Conservation (phyloP, 2,797 vertebrate species). For the Phataginus tricuspis region DNA sequence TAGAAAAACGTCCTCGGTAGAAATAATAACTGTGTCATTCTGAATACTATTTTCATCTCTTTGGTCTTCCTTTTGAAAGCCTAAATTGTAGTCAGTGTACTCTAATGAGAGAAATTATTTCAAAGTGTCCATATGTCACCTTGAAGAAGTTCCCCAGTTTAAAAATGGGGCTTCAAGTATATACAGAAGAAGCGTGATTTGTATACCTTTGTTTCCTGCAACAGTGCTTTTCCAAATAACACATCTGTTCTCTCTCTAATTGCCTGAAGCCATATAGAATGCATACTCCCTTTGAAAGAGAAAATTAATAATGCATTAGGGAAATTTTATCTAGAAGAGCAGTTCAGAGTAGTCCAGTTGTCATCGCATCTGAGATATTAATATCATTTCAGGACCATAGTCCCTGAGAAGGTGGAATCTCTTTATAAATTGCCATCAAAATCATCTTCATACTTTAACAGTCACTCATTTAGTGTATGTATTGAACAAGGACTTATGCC, state of each 20-base stretch:
- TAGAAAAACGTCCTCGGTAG: neutral
- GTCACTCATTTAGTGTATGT: neutral
- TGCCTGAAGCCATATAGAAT: neutral
- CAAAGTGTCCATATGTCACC: constrained; percentile 1
- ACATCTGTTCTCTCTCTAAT: constrained; percentile 5
- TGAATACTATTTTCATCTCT: neutral
- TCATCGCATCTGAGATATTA: constrained; percentile 33
- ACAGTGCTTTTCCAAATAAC: neutral
- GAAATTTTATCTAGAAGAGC: neutral
- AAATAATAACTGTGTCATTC: neutral
- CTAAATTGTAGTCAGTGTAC: neutral
- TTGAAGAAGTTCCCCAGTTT: constrained; percentile 44
- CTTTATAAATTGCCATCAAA: neutral
- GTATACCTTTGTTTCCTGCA: neutral
- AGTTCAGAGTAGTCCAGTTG: neutral
- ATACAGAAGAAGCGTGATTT: constrained; percentile 1
- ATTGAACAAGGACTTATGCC: neutral
- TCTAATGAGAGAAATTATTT: constrained; percentile 48
- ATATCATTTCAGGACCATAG: neutral
- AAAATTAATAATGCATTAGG: neutral
- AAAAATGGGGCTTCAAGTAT: constrained; percentile 37
- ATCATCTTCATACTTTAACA: neutral
- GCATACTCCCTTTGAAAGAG: neutral
- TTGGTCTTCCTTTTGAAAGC: neutral
- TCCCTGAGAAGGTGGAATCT: neutral